A percentile compares a stretch with the other conserved stretches of the same genome.
phyloP scores from a whole-genome alignment of 2,797 vertebrate genomes.

The Gymnodraco acuticeps region DNA sequence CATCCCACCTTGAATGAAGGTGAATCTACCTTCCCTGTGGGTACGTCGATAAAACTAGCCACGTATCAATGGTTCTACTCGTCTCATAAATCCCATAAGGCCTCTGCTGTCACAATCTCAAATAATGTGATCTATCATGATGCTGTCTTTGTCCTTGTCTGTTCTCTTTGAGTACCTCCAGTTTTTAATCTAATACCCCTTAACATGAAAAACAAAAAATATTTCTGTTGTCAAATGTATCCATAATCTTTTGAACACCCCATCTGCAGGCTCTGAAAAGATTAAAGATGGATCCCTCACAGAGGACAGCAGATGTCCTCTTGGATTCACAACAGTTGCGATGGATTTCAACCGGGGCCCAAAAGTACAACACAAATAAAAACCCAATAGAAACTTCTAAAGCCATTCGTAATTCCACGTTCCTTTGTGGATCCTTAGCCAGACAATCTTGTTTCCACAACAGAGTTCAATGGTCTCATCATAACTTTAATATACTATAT shows the following conservation, averaged over 20 bases:
- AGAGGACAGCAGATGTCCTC: not conserved
- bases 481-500: not conserved
- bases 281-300: not conserved
- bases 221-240: not conserved
- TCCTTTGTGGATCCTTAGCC: not conserved
- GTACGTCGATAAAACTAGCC: conserved; percentile 25
- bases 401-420: not conserved
- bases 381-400: not conserved
- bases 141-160: conserved; percentile 36
- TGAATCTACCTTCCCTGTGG: conserved; percentile 12
- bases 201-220: not conserved
- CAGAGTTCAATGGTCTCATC: not conserved
- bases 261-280: not conserved
- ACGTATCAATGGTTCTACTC: conserved; percentile 38
- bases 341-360: not conserved
- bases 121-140: conserved; percentile 20
- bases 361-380: not conserved
- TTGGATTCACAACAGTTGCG: not conserved
- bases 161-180: not conserved
- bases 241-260: not conserved
- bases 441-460: not conserved
- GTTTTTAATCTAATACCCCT: not conserved
- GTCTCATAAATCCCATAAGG: conserved; percentile 30
- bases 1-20: conserved; percentile 42
- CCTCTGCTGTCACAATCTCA: conserved; percentile 30